Evolutionary conservation across 2,797 vertebrate species (phyloP), one percentile per base, ranked within the genome.

Genomic region (Helarctos malayanus): DNA sequence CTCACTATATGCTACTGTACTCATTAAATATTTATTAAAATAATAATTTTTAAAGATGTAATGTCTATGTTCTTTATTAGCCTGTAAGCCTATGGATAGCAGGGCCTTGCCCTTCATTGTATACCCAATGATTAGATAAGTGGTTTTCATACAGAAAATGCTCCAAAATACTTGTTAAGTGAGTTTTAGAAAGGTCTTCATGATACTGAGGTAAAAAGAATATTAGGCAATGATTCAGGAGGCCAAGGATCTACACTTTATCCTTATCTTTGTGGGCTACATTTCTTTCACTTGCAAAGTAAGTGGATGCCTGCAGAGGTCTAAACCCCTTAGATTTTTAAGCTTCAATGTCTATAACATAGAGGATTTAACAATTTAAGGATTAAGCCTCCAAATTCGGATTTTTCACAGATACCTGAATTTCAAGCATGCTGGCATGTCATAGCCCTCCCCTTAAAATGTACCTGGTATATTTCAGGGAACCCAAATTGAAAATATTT

Each of bases 111-210:
- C 49, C 45, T 79, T 78, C 69, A 54, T 56, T 38, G 57, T 56
- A 79, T 71, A 71, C 3, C 13, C 45, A 47, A 19, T 69, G 32
- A 61, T 78, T 45, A 79, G 18, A 83, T 38, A n/a, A 54, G 68
- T 8, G 32, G 5, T 27, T 38, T 75, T 65, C 14, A 14, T 47
- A 49, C 2, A 90, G 25, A 56, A 61, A 85, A 63, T 73, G 14
- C 27, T 90, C 32, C 76, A 93, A 85, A 89, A 79, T 61, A 79
- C 25, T 89, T 89, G 47, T 32, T 63, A 56, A 93, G 63, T 83
- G 54, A 73, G 7, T 38, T 84, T 89, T 45, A 65, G 81, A 71
- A 84, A 76, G n/a, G 14, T 61, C 5, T 89, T 79, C 29, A 73
- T 4, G 13, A 49, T 65, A 85, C 18, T 73, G 63, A 90, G 93